A percentile compares a stretch with the other conserved stretches of the same genome.
These are phyloP conservation scores for Amphipyra tragopoginis DNA, from an alignment of 2,888 invertebrate genomes.

Conservation along the genomic window DNA sequence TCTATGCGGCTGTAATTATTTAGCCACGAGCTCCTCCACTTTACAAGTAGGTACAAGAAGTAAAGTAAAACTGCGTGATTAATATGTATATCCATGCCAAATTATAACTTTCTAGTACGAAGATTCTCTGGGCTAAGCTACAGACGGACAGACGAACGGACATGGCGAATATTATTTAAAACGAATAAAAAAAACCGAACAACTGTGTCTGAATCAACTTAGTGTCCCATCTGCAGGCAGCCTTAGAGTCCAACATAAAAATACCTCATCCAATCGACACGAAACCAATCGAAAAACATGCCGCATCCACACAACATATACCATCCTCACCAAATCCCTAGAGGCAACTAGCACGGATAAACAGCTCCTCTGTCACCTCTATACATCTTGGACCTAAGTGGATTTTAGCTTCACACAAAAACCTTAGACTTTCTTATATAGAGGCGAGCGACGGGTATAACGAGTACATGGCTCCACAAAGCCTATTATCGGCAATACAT, in stretches of 20 bases:
- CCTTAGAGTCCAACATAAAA: background rate
- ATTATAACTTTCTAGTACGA: too few species aligned
- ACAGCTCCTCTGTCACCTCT: constrained; percentile 14
- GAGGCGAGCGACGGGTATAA: constrained; percentile 17
- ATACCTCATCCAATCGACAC: background rate
- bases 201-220: too few species aligned
- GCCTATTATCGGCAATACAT: constrained; percentile 43
- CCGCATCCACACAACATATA: constrained; percentile 10
- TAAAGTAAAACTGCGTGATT: too few species aligned
- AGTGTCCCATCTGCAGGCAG: too few species aligned
- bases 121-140: too few species aligned
- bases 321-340: constrained; percentile 3
- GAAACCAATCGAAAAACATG: background rate
- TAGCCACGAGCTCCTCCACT: too few species aligned
- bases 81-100: too few species aligned
- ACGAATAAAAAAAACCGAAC: too few species aligned
- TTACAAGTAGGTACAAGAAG: too few species aligned
- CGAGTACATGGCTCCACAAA: constrained; percentile 40
- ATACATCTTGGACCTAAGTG: constrained; percentile 30
- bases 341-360: constrained; percentile 7
- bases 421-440: constrained; percentile 29
- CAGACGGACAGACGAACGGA: too few species aligned
- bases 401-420: constrained; percentile 46
- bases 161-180: too few species aligned
- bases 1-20: too few species aligned